Percentiles rank a stretch among this genome's conserved stretches.
Conservation (phyloP, 1,140 invertebrate genomes). For the Hylaeus volcanicus region DNA sequence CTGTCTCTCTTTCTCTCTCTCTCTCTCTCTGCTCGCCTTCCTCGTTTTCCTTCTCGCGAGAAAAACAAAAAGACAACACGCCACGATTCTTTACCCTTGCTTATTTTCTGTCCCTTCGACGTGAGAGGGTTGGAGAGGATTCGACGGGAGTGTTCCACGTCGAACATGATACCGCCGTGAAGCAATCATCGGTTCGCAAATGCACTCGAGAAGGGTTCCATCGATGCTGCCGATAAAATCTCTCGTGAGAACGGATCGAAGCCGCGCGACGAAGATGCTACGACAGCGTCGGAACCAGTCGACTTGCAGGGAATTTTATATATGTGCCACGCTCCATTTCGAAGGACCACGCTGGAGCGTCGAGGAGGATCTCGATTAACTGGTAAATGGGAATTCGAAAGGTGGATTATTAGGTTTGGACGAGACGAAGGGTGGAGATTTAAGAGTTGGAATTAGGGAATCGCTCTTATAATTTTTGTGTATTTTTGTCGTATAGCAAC, state of each 20-base stretch:
- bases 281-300: background rate
- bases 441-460: too few relatives aligned
- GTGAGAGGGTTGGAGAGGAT: background rate
- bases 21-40: background rate
- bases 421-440: too few relatives aligned
- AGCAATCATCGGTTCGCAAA: slow-evolving; percentile 44
- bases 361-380: background rate
- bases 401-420: too few relatives aligned
- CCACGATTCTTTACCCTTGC: slow-evolving; percentile 7
- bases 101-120: slow-evolving; percentile 1
- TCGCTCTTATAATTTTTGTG: too few relatives aligned
- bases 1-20: background rate
- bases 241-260: slow-evolving; percentile 20
- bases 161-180: slow-evolving; percentile 33
- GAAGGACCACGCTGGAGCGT: background rate
- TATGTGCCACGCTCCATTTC: background rate
- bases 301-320: slow-evolving; percentile 14
- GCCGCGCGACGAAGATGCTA: slow-evolving; percentile 9
- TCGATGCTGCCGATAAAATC: slow-evolving; percentile 32
- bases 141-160: background rate
- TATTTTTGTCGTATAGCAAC: too few relatives aligned
- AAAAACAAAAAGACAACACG: slow-evolving; percentile 11
- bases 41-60: background rate
- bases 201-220: slow-evolving; percentile 31
- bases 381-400: background rate